These are phyloP conservation scores for Latrodectus geometricus DNA, from an alignment of 1,140 invertebrate genomes.

Conservation along the genomic window DNA sequence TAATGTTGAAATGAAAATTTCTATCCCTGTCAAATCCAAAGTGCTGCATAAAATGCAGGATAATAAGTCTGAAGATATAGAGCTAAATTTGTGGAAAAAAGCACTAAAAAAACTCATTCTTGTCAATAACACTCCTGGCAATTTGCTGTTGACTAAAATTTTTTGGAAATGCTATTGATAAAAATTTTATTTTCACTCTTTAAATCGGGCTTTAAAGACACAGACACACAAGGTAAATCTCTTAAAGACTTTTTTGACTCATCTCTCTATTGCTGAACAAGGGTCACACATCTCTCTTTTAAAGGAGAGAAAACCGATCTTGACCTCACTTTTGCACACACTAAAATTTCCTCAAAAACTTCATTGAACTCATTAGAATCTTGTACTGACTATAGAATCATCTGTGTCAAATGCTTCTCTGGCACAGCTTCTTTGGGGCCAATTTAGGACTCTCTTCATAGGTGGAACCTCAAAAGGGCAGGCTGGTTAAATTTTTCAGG, in stretches of 20 bases:
- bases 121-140: slow-evolving; percentile 20
- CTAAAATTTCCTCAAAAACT: slow-evolving; percentile 1
- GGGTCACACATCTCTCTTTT: slow-evolving; percentile 23
- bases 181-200: background rate
- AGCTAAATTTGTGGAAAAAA: slow-evolving; percentile 15
- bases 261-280: background rate
- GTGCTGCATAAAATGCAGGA: slow-evolving; percentile 17
- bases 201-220: slow-evolving; percentile 7
- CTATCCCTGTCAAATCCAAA: slow-evolving; percentile 5
- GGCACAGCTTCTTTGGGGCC: background rate
- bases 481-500: background rate
- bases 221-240: background rate
- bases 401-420: slow-evolving; percentile 3
- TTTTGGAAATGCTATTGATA: background rate
- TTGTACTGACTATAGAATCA: slow-evolving; percentile 20
- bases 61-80: slow-evolving; percentile 26
- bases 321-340: background rate
- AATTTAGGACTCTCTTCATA: background rate
- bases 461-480: slow-evolving; percentile 25
- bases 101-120: slow-evolving; percentile 13
- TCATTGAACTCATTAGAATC: slow-evolving; percentile 27
- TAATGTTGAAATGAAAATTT: slow-evolving; percentile 27
- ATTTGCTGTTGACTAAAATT: background rate
- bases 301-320: slow-evolving; percentile 37
- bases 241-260: slow-evolving; percentile 26